Percentiles rank a stretch among this genome's conserved stretches.
Evolutionary conservation across 1,140 invertebrate genomes (phyloP).

Genomic region (Neotoxoptera formosana): DNA sequence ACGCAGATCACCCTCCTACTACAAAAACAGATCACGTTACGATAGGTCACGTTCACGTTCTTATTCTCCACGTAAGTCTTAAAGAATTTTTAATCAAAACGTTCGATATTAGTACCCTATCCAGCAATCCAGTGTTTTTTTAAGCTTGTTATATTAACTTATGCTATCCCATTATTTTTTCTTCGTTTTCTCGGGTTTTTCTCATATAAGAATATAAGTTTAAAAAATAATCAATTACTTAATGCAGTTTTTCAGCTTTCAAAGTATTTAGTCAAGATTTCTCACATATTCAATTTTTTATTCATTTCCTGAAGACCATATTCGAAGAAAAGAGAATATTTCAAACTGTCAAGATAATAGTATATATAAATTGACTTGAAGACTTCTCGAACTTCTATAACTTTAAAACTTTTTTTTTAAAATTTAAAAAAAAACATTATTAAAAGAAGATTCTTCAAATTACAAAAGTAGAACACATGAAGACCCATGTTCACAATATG

Average conservation of each 20-base stretch:
- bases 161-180: constrained; percentile 51
- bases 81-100: background rate
- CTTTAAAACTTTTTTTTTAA: constrained; percentile 24
- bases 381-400: constrained; percentile 54
- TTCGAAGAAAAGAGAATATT: constrained; percentile 56
- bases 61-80: constrained; percentile 84
- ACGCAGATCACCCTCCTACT: constrained; percentile 72
- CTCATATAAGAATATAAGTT: constrained; percentile 24
- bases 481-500: constrained; percentile 50
- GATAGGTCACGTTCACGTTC: constrained; percentile 82
- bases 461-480: constrained; percentile 54
- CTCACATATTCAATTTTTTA: constrained; percentile 58
- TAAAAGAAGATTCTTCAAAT: constrained; percentile 52
- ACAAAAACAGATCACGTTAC: constrained; percentile 70
- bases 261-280: constrained; percentile 57
- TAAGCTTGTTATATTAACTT: constrained; percentile 41
- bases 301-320: constrained; percentile 57
- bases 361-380: constrained; percentile 55
- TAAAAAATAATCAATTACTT: constrained; percentile 56
- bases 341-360: constrained; percentile 52
- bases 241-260: constrained; percentile 57
- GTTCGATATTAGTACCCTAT: constrained; percentile 48
- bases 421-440: constrained; percentile 15
- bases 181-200: constrained; percentile 55
- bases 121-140: constrained; percentile 48